A percentile compares a stretch with the other conserved stretches of the same genome.
These are phyloP conservation scores for Hucho hucho DNA, from an alignment of 2,113 vertebrate genomes.

Conservation along the genomic window DNA sequence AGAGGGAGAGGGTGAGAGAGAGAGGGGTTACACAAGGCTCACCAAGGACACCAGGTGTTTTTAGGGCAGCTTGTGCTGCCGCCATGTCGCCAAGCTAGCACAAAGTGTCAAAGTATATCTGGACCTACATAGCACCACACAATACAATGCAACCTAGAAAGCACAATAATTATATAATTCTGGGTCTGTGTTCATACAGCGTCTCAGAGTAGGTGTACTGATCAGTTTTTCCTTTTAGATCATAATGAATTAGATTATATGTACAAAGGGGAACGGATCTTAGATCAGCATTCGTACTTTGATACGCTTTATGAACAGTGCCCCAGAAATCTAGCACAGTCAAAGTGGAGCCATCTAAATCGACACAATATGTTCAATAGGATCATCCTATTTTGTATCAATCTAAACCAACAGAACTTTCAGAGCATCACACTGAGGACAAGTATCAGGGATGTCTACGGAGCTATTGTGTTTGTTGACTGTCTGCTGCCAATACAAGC, in stretches of 20 bases:
- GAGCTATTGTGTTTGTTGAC: constrained; percentile 58
- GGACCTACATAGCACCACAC: not conserved
- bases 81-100: not conserved
- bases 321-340: constrained; percentile 25
- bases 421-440: constrained; percentile 41
- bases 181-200: not conserved
- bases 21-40: not conserved
- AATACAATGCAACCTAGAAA: constrained; percentile 12
- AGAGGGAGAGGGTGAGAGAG: too few relatives aligned
- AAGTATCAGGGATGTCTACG: constrained; percentile 36
- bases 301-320: not conserved
- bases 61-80: not conserved
- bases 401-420: constrained; percentile 45
- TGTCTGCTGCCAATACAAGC: constrained; percentile 8
- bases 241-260: too few relatives aligned
- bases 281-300: too few relatives aligned
- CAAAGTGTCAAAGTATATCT: not conserved
- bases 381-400: constrained; percentile 34
- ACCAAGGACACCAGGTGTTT: not conserved
- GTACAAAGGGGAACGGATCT: too few relatives aligned
- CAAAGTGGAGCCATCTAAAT: constrained; percentile 26
- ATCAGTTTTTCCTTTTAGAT: too few relatives aligned
- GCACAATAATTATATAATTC: not conserved
- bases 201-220: too few relatives aligned
- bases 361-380: constrained; percentile 34